Evolutionary conservation across 2,113 vertebrate genomes (phyloP).

Genomic region (Athene cunicularia): DNA sequence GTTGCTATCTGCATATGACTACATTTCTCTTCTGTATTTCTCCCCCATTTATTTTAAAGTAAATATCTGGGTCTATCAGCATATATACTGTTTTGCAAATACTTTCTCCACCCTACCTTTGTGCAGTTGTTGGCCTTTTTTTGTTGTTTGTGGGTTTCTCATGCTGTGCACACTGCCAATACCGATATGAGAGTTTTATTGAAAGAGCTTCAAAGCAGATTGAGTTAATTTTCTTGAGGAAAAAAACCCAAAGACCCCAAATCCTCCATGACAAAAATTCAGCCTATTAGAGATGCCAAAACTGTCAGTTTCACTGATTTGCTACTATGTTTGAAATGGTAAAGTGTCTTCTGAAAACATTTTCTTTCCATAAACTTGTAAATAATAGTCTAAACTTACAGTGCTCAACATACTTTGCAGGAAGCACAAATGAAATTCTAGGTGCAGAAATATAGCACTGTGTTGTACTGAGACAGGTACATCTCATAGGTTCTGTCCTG

Average conservation of each 20-base stretch:
- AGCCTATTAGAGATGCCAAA: neutral
- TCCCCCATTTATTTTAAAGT: neutral
- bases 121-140: neutral
- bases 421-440: neutral
- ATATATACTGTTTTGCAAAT: neutral
- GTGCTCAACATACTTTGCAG: neutral
- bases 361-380: neutral
- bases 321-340: neutral
- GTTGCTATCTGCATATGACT: neutral
- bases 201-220: neutral
- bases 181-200: neutral
- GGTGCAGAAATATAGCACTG: neutral
- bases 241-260: accelerated
- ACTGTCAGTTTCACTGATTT: neutral
- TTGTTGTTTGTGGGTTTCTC: neutral
- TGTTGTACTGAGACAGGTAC: accelerated
- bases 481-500: neutral
- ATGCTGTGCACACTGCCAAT: neutral
- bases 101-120: neutral
- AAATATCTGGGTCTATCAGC: neutral
- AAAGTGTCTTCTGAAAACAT: neutral
- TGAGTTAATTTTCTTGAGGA: neutral
- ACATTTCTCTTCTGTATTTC: neutral
- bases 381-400: neutral
- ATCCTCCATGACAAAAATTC: neutral